Evolutionary conservation across 2,797 vertebrate genomes (phyloP).

Genomic region (Halcyon chelicuti): DNA sequence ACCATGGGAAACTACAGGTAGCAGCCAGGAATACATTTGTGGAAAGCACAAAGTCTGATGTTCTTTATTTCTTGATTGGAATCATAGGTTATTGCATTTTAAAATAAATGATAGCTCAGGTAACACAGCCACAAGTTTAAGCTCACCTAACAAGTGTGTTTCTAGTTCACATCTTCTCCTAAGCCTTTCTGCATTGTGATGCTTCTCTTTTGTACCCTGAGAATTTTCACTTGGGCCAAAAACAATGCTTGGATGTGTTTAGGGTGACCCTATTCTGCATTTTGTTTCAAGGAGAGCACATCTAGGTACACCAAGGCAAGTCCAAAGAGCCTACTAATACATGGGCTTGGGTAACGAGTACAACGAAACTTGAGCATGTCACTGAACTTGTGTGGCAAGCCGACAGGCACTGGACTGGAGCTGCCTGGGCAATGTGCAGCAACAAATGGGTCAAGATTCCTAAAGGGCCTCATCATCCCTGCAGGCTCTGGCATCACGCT

Average conservation of each 20-base stretch:
- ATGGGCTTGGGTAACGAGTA: background rate
- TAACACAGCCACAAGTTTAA: background rate
- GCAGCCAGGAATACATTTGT: background rate
- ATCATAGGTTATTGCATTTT: background rate
- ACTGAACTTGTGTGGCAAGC: background rate
- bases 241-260: background rate
- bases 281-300: background rate
- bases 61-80: background rate
- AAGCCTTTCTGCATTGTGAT: background rate
- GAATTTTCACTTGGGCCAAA: background rate
- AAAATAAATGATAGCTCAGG: background rate
- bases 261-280: background rate
- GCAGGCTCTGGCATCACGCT: background rate
- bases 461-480: rapidly evolving
- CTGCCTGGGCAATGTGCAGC: background rate
- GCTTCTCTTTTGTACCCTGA: background rate
- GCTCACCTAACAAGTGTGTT: background rate
- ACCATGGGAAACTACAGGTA: background rate
- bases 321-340: background rate
- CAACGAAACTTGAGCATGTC: background rate
- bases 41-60: background rate
- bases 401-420: background rate
- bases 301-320: background rate
- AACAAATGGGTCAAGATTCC: rapidly evolving
- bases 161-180: background rate